Evolutionary conservation across 2,888 invertebrate genomes (phyloP).

Genomic region (Trichacis sp.): DNA sequence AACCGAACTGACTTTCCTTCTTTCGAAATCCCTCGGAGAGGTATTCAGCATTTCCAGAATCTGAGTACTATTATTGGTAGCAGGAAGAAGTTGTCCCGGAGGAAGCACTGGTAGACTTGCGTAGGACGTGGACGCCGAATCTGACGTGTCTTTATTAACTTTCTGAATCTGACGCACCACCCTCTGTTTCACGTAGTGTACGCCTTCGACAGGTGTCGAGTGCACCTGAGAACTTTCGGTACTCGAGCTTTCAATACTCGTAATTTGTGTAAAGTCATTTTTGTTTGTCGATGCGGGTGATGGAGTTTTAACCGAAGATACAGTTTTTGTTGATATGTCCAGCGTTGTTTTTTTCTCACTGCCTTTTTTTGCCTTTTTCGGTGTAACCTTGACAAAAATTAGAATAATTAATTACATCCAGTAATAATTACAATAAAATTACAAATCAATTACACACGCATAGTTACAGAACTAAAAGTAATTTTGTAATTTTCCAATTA

Average conservation of each 20-base stretch:
- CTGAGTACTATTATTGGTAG: slow-evolving; percentile 51
- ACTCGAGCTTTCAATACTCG: slow-evolving; percentile 40
- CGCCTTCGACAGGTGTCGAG: slow-evolving; percentile 38
- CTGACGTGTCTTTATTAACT: slow-evolving; percentile 57
- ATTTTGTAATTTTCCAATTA: no score
- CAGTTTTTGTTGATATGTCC: slow-evolving; percentile 17
- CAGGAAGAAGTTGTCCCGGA: slow-evolving; percentile 40
- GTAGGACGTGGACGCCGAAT: slow-evolving; percentile 63
- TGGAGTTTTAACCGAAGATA: slow-evolving; percentile 37
- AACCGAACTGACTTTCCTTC: slow-evolving; percentile 58
- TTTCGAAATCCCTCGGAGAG: slow-evolving; percentile 45
- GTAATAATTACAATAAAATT: no score
- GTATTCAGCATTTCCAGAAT: slow-evolving; percentile 62
- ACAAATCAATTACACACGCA: no score
- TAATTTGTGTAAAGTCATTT: slow-evolving; percentile 10
- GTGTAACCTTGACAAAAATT: slow-evolving; percentile 55
- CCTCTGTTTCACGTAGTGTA: slow-evolving; percentile 45
- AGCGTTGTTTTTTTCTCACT: slow-evolving; percentile 33
- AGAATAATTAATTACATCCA: no score
- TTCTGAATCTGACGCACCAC: slow-evolving; percentile 40
- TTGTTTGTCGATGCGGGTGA: slow-evolving; percentile 21
- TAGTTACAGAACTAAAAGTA: no score
- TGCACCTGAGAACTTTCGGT: slow-evolving; percentile 54
- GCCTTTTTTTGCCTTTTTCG: no score
- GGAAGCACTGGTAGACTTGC: slow-evolving; percentile 57